Evolutionary conservation across 2,888 invertebrate genomes (phyloP).

Genomic region (Fragum sueziense): DNA sequence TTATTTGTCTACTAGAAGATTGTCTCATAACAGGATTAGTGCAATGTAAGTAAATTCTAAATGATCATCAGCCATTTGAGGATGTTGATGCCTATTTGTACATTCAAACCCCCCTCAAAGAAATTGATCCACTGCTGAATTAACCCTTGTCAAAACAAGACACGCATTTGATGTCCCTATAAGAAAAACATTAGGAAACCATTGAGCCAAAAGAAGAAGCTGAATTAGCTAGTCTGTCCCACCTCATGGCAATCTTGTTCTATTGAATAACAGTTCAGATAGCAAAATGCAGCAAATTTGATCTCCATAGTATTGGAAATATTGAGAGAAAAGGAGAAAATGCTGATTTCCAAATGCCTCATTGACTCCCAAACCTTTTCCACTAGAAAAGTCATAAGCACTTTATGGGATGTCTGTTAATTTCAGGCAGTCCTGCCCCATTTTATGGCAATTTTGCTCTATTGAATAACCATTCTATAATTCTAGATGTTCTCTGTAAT

Average conservation of each 20-base stretch:
- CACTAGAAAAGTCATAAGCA: too few species aligned
- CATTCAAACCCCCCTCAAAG: too few species aligned
- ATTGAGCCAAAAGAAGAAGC: background rate
- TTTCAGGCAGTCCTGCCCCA: too few species aligned
- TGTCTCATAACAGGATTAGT: slow-evolving; percentile 55
- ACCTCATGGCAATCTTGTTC: too few species aligned
- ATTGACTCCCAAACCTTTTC: background rate
- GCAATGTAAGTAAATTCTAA: slow-evolving; percentile 51
- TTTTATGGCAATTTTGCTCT: background rate
- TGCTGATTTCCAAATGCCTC: background rate
- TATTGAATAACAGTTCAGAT: too few species aligned
- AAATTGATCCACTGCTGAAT: too few species aligned
- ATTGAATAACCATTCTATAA: background rate
- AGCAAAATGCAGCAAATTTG: background rate
- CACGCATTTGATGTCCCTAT: background rate
- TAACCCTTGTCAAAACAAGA: background rate
- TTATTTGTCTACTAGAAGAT: slow-evolving; percentile 28
- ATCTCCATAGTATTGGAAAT: background rate
- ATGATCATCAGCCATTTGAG: too few species aligned
- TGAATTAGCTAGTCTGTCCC: too few species aligned
- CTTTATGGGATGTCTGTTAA: too few species aligned
- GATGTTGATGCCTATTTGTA: too few species aligned
- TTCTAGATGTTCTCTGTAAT: background rate
- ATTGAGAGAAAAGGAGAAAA: slow-evolving; percentile 1
- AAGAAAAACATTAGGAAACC: background rate